A percentile compares a stretch with the other conserved stretches of the same genome.
Conservation (phyloP, 1,140 invertebrate species). For the Artemia franciscana region DNA sequence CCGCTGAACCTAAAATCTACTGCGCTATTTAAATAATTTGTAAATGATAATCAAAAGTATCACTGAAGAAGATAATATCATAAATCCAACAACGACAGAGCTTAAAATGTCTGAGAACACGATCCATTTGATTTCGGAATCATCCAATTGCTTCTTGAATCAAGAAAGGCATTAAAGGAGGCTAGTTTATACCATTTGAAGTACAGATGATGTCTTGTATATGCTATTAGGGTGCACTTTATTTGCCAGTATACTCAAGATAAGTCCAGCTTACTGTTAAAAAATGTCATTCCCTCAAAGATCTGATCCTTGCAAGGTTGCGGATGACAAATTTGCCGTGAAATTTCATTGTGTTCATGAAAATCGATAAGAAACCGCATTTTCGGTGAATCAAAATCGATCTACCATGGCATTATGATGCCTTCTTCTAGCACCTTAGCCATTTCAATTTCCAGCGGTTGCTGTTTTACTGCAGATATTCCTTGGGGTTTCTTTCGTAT, state of each 20-base stretch:
- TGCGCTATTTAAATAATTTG: too few relatives aligned
- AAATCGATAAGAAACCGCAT: conserved; percentile 23
- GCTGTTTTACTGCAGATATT: conserved; percentile 2
- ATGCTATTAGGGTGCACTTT: background rate
- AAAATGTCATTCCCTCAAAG: too few relatives aligned
- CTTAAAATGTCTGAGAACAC: background rate
- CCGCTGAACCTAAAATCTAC: too few relatives aligned
- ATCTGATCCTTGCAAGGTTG: too few relatives aligned
- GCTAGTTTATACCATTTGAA: background rate
- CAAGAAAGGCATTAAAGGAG: background rate
- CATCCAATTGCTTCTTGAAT: background rate
- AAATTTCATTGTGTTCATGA: conserved; percentile 22
- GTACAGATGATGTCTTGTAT: background rate
- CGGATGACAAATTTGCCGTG: conserved; percentile 19
- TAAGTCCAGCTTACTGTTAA: too few relatives aligned
- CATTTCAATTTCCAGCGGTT: background rate
- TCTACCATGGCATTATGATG: conserved; percentile 1
- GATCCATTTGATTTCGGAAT: background rate
- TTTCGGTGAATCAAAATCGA: conserved; percentile 1
- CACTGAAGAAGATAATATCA: too few relatives aligned
- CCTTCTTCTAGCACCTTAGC: conserved; percentile 3
- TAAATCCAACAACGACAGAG: background rate
- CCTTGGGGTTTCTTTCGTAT: conserved; percentile 1
- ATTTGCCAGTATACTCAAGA: background rate
- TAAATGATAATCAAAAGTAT: too few relatives aligned